phyloP scores from a whole-genome alignment of 2,888 invertebrate genomes.

The Leucophenga montana region DNA sequence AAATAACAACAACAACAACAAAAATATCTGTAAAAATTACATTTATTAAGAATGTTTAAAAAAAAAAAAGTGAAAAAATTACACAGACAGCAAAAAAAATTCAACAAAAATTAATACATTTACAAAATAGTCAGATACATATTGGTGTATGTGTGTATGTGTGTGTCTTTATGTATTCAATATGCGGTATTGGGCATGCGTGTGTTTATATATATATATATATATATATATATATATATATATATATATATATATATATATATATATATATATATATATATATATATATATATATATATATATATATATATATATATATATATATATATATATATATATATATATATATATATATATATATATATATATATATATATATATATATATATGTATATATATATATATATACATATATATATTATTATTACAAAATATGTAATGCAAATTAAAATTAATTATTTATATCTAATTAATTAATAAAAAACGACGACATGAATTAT shows the following conservation, averaged over 20 bases:
- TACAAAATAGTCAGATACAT: constrained; percentile 44
- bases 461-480: not conserved
- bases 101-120: constrained; percentile 66
- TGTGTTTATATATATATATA: not conserved
- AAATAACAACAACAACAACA: not conserved
- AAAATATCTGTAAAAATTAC: constrained; percentile 53
- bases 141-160: constrained; percentile 7
- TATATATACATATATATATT: not conserved
- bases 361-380: constrained; percentile 28
- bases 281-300: not conserved
- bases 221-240: constrained; percentile 35
- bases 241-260: constrained; percentile 30
- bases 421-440: not conserved
- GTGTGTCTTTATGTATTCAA: constrained; percentile 10
- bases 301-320: not conserved
- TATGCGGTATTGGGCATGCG: not conserved
- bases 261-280: constrained; percentile 25
- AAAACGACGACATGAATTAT: not conserved
- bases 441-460: not conserved
- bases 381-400: constrained; percentile 12
- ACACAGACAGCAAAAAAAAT: constrained; percentile 67
- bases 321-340: constrained; percentile 32
- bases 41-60: constrained; percentile 66
- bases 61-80: constrained; percentile 60
- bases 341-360: constrained; percentile 28